Evolutionary conservation across 1,140 invertebrate genomes (phyloP).

Genomic region (Drosophila ficusphila): DNA sequence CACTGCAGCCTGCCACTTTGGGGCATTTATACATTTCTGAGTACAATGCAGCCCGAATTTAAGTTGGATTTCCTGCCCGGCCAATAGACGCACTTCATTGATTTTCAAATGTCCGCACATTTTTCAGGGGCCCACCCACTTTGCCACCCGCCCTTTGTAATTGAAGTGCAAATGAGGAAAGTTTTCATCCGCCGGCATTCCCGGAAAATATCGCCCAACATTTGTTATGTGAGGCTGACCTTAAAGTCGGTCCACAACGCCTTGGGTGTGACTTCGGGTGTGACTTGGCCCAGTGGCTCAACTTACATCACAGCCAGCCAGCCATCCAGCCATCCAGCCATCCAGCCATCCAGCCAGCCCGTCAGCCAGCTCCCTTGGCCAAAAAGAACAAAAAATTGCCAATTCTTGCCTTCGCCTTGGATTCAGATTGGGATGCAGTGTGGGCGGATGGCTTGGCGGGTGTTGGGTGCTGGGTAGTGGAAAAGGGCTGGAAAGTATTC

Average conservation of each 20-base stretch:
- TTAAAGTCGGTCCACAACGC: conserved; percentile 45
- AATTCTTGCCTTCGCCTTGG: conserved; percentile 62
- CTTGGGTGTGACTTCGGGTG: conserved; percentile 10
- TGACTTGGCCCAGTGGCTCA: conserved; percentile 27
- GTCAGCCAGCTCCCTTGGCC: neutral
- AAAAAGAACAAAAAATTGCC: conserved; percentile 46
- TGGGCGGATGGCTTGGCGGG: neutral
- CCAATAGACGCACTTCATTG: conserved; percentile 74
- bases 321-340: neutral
- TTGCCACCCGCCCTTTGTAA: conserved; percentile 45
- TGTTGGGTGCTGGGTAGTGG: neutral
- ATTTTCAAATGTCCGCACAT: conserved; percentile 62
- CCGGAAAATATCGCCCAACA: conserved; percentile 54
- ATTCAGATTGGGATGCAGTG: conserved; percentile 4
- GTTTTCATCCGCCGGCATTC: conserved; percentile 37
- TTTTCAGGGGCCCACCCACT: conserved; percentile 20
- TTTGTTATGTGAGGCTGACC: conserved; percentile 66
- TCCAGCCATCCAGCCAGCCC: neutral
- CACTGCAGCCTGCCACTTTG: conserved; percentile 38
- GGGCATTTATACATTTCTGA: conserved; percentile 69
- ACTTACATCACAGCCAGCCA: conserved; percentile 25
- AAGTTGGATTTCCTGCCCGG: conserved; percentile 25
- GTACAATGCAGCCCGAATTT: conserved; percentile 66
- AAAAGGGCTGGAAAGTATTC: conserved; percentile 62
- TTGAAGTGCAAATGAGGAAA: conserved; percentile 79